Percentiles rank a stretch among this genome's conserved stretches.
phyloP scores from a whole-genome alignment of 2,888 invertebrate species.

The Meiosimyza decipiens region DNA sequence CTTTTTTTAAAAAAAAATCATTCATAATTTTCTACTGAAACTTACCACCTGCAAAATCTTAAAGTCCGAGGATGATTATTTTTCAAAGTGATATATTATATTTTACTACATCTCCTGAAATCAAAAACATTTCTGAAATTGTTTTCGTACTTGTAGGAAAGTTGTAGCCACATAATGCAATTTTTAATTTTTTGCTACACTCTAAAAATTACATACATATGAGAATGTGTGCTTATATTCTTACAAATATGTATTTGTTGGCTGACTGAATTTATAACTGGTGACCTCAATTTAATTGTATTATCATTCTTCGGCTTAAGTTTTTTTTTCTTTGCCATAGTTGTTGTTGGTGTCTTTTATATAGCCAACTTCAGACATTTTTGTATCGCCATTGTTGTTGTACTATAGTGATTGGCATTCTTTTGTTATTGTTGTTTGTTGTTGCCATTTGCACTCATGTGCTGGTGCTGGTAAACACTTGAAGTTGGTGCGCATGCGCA shows the following conservation, averaged over 20 bases:
- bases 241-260: neutral
- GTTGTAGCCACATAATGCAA: too few species aligned
- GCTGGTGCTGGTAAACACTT: neutral
- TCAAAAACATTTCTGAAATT: too few species aligned
- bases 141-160: too few species aligned
- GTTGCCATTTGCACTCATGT: too few species aligned
- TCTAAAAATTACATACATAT: neutral
- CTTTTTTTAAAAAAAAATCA: too few species aligned
- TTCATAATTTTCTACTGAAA: too few species aligned
- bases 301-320: constrained; percentile 8
- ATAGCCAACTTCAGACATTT: too few species aligned
- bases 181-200: too few species aligned
- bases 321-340: neutral
- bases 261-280: constrained; percentile 12
- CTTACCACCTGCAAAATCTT: too few species aligned
- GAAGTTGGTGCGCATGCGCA: constrained; percentile 3
- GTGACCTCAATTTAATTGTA: constrained; percentile 29
- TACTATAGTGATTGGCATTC: neutral
- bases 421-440: constrained; percentile 10
- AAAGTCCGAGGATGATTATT: too few species aligned
- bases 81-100: too few species aligned
- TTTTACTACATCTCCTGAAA: too few species aligned
- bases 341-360: constrained; percentile 16
- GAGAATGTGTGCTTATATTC: neutral
- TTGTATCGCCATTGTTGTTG: neutral